These are phyloP conservation scores for human (Homo sapiens) DNA, from an alignment of 2,113 vertebrate species.

Conservation along the genomic window GRCh38 chr5:68933001-68933500, in stretches of 20 bases:
- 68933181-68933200: not conserved
- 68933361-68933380: not conserved
- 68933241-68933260: conserved; percentile 32
- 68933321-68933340: not conserved
- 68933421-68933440: conserved; percentile 23
- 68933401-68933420: conserved; percentile 22
- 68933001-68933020: too few species aligned
- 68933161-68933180: not conserved
- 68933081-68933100: too few species aligned
- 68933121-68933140: not conserved
- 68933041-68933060: too few species aligned
- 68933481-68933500: not conserved
- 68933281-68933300: conserved; percentile 9
- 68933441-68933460: not conserved
- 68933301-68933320: not conserved
- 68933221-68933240: not conserved
- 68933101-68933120: too few species aligned
- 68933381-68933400: not conserved
- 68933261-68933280: conserved; percentile 15
- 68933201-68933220: not conserved
- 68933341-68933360: conserved; percentile 21
- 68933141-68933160: not conserved
- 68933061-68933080: too few species aligned
- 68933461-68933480: not conserved
- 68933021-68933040: too few species aligned